These are phyloP conservation scores for Agonopterix subpropinquella DNA, from an alignment of 2,888 invertebrate species.

Conservation along the genomic window DNA sequence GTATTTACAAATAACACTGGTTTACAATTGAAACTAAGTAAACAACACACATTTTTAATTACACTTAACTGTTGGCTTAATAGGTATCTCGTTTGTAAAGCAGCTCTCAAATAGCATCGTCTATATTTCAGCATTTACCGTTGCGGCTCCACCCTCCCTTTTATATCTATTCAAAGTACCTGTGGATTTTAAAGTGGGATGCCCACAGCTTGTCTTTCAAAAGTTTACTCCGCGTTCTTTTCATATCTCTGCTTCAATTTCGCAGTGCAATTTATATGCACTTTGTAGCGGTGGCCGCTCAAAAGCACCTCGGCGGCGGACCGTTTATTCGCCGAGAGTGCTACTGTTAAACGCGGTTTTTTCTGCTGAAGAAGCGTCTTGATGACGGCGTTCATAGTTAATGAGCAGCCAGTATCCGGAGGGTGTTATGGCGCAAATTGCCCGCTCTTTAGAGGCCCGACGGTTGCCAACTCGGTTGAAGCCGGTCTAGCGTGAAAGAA, in stretches of 20 bases:
- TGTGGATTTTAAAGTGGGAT: constrained; percentile 42
- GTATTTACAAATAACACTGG: no score
- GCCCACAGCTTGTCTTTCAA: constrained; percentile 56
- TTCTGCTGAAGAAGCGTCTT: constrained; percentile 67
- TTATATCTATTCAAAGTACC: constrained; percentile 34
- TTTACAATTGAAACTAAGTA: no score
- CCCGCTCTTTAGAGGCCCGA: constrained; percentile 53
- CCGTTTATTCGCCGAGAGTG: constrained; percentile 61
- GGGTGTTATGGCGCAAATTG: constrained; percentile 64
- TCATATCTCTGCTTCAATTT: constrained; percentile 68
- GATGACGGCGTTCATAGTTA: constrained; percentile 74
- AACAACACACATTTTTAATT: no score
- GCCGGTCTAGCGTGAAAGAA: constrained; percentile 56
- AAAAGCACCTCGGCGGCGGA: constrained; percentile 52
- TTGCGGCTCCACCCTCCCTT: constrained; percentile 6
- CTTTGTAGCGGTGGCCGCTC: constrained; percentile 61
- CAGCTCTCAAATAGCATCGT: not conserved
- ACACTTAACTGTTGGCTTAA: no score
- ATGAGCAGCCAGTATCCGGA: constrained; percentile 69
- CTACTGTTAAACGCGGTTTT: constrained; percentile 65
- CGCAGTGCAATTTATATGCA: constrained; percentile 71
- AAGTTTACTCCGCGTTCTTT: constrained; percentile 48
- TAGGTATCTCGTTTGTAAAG: no score
- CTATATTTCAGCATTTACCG: not conserved
- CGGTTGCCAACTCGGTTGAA: constrained; percentile 56